phyloP scores from a whole-genome alignment of 2,113 vertebrate genomes.

The Verasper variegatus region DNA sequence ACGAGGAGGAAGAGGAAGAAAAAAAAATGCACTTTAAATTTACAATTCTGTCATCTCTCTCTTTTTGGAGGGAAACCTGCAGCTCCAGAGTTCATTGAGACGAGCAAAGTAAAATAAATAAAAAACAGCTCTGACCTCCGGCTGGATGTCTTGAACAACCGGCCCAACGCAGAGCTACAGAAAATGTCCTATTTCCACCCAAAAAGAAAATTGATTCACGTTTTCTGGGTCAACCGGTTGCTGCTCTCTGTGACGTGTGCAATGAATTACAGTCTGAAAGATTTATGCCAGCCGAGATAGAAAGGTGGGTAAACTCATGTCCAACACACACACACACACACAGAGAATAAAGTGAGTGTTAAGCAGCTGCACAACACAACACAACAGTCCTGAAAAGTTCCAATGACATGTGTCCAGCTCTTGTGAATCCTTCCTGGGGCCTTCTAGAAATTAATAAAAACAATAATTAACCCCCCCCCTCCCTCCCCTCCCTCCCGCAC shows the following conservation, averaged over 20 bases:
- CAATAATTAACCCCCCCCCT: no score
- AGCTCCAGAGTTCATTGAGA: constrained; percentile 4
- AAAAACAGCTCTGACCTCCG: not conserved
- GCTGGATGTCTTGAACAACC: constrained; percentile 19
- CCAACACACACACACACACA: no score
- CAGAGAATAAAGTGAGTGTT: no score
- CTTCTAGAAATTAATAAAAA: no score
- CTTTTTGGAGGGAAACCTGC: constrained; percentile 41
- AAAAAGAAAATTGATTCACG: constrained; percentile 45
- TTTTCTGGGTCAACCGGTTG: constrained; percentile 58
- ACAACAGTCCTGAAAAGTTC: not conserved
- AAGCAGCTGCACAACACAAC: not conserved
- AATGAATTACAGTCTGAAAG: constrained; percentile 35
- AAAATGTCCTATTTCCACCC: constrained; percentile 37
- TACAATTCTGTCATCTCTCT: constrained; percentile 14
- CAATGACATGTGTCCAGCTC: no score
- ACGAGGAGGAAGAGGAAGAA: not conserved
- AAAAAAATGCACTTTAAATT: not conserved
- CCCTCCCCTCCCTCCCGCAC: not conserved
- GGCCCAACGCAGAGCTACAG: constrained; percentile 2
- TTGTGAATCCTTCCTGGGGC: no score
- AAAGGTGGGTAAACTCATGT: not conserved
- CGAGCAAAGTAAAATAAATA: constrained; percentile 23
- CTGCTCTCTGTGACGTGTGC: constrained; percentile 22
- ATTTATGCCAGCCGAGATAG: constrained; percentile 10